These are phyloP conservation scores for Sebastes baramenuke DNA, from an alignment of 2,797 vertebrate genomes.

Conservation along the genomic window DNA sequence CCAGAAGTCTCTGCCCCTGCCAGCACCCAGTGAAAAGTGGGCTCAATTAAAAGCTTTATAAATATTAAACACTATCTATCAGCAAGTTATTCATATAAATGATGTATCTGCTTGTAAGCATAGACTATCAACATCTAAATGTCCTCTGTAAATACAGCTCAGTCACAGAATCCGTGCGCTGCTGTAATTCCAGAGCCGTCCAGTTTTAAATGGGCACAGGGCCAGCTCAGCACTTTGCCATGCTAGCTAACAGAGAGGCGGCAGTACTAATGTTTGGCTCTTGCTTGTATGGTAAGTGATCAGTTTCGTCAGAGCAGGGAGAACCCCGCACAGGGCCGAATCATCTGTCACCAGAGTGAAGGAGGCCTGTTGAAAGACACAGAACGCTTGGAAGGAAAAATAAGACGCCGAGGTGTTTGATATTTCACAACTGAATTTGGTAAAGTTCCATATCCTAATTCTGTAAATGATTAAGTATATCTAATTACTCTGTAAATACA, in stretches of 20 bases:
- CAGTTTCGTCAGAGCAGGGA: conserved; percentile 59
- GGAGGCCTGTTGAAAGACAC: conserved; percentile 59
- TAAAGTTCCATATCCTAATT: neutral
- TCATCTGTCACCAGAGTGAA: conserved; percentile 57
- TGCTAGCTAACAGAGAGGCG: conserved; percentile 52
- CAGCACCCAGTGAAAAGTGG: conserved; percentile 59
- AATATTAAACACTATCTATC: conserved; percentile 76
- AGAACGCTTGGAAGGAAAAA: conserved; percentile 35
- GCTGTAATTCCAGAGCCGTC: conserved; percentile 72
- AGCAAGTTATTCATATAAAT: conserved; percentile 75
- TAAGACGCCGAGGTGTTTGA: conserved; percentile 24
- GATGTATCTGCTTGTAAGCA: conserved; percentile 73
- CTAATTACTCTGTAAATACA: neutral
- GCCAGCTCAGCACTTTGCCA: conserved; percentile 73
- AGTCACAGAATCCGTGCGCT: conserved; percentile 63
- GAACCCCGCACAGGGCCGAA: conserved; percentile 56
- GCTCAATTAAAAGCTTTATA: conserved; percentile 76
- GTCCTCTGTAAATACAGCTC: conserved; percentile 77
- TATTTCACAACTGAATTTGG: conserved; percentile 27
- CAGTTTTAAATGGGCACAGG: conserved; percentile 52
- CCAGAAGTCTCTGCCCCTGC: conserved; percentile 45
- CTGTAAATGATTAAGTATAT: conserved; percentile 7
- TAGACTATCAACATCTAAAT: conserved; percentile 72
- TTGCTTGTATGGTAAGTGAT: conserved; percentile 60
- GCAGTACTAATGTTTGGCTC: conserved; percentile 65